Percentiles rank a stretch among this genome's conserved stretches.
These are phyloP conservation scores for Piscicola geometra DNA, from an alignment of 2,888 invertebrate species.

Conservation along the genomic window DNA sequence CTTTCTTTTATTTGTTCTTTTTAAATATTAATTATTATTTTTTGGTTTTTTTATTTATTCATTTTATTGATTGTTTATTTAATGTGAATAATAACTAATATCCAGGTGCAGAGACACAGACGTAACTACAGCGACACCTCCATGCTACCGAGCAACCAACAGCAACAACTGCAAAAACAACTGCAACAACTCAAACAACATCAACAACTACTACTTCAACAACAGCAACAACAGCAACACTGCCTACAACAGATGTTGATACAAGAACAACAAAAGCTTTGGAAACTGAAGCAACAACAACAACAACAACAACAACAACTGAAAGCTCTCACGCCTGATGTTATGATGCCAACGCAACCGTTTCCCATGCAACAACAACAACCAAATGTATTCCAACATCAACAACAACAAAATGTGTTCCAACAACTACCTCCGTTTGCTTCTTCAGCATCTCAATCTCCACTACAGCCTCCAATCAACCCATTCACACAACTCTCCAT, in stretches of 20 bases:
- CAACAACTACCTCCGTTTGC: neutral
- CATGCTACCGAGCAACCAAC: neutral
- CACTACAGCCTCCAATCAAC: no score
- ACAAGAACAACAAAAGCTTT: neutral
- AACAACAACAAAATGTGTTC: neutral
- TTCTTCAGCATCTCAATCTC: neutral
- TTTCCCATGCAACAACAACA: neutral
- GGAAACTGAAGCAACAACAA: neutral
- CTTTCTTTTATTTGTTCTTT: no score
- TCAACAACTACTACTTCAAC: neutral
- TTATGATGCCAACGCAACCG: constrained; percentile 1
- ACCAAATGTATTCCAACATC: neutral
- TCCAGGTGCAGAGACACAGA: constrained; percentile 24
- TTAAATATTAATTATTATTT: neutral
- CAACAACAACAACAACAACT: constrained; percentile 3
- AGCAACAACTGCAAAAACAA: neutral
- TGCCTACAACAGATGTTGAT: neutral
- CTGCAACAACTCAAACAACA: constrained; percentile 13
- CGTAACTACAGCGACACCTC: constrained; percentile 39
- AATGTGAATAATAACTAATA: neutral
- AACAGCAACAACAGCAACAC: neutral
- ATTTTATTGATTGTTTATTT: neutral
- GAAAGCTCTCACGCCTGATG: constrained; percentile 1
- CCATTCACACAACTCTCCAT: neutral
- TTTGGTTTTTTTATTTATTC: no score